These are phyloP conservation scores for Cyanocitta stelleri DNA, from an alignment of 2,113 vertebrate genomes.

Conservation along the genomic window DNA sequence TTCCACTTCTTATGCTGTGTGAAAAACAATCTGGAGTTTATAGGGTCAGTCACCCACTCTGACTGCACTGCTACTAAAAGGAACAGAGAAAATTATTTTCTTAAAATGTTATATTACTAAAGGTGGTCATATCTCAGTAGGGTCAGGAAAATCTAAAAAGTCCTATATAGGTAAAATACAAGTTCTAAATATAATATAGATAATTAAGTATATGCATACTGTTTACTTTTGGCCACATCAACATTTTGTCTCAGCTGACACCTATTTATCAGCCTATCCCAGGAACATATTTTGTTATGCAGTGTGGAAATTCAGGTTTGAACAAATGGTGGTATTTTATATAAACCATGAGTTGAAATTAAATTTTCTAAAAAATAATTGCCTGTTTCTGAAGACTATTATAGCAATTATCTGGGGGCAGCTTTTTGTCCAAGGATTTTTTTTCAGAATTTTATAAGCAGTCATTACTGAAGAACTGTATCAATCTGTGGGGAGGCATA, in stretches of 20 bases:
- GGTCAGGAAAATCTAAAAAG: not conserved
- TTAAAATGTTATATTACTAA: not conserved
- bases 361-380: not conserved
- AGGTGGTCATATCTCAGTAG: not conserved
- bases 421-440: not conserved
- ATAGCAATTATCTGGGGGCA: not conserved
- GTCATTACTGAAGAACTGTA: not conserved
- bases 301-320: not conserved
- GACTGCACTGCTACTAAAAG: not conserved
- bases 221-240: not conserved
- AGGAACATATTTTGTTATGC: not conserved
- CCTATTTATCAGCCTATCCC: not conserved
- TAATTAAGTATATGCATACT: not conserved
- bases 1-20: not conserved
- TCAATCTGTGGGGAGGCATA: not conserved
- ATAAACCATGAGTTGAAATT: not conserved
- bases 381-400: not conserved
- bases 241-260: not conserved
- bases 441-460: not conserved
- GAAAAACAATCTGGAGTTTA: not conserved
- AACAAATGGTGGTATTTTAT: not conserved
- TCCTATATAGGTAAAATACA: not conserved
- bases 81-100: not conserved
- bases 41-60: not conserved
- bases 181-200: not conserved